Evolutionary conservation across 2,888 invertebrate genomes (phyloP), one percentile per base, ranked within the genome.

Genomic region (Drosophila aldrichi): DNA sequence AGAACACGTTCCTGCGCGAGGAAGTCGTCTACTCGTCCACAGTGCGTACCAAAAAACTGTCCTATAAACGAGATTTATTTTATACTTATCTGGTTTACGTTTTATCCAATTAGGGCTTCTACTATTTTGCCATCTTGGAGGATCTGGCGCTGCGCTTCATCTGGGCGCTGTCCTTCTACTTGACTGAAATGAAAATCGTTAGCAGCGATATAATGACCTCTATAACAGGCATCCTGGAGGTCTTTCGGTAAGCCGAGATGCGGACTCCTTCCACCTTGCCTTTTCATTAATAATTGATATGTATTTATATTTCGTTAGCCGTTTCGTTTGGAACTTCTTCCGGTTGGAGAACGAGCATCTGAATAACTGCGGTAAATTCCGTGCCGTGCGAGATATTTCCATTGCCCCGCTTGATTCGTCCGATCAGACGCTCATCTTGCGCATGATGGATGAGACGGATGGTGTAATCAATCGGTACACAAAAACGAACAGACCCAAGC

Each of bases 261-360:
- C 16, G 9, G 22, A 9, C 12, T 22, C 9, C 1, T 6, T 5
- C 1, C 3, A 6, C 9, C 4, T 25, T 44, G 14, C 3, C 6
- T 8, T 4, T 3, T 38, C 18, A 48, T 16, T 9, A 38, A 14
- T 29, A 14, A 46, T n/a, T 43, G 0, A n/a, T 43, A 5, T 20
- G 12, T 22, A 20, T 14, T 3, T n/a, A 2, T 10, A 41, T 20
- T 20, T 49, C 1, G 20, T n/a, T 62, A 97, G 97, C 91, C 95
- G 99, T 62, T 99, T 99, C 93, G 96, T 99, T 52, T 99, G 99
- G 99, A 99, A 99, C 94, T 99, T 98, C 94, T 99, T 99, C 94
- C 99, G 99, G 0, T 93, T 99, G 89, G 99, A 99, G 94, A 99
- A 99, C 94, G 99, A 99, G 92, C 99, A 99, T 93, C 94, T 99